A percentile compares a stretch with the other conserved stretches of the same genome.
These are phyloP conservation scores for Aproaerema taeniolella DNA, from an alignment of 2,888 invertebrate genomes.

Conservation along the genomic window DNA sequence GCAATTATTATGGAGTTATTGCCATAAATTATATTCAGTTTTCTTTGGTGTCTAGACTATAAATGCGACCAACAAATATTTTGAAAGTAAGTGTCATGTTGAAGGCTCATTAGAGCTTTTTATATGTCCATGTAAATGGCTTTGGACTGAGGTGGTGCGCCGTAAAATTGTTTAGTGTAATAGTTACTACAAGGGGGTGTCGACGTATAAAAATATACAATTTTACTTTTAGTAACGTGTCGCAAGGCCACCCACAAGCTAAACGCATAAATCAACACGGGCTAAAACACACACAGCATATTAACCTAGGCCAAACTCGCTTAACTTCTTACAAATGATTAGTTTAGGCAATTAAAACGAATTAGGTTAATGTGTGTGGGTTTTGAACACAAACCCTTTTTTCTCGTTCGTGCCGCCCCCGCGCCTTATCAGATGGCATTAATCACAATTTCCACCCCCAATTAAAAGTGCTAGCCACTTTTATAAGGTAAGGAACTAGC, in stretches of 20 bases:
- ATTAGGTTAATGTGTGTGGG: conserved; percentile 75
- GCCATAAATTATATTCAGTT: conserved; percentile 19
- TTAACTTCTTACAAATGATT: conserved; percentile 65
- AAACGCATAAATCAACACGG: conserved; percentile 51
- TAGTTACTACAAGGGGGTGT: conserved; percentile 36
- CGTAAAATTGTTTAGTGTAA: conserved; percentile 31
- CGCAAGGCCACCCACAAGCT: conserved; percentile 38
- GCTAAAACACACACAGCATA: conserved; percentile 42
- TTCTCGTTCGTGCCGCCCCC: conserved; percentile 52
- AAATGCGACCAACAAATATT: background rate
- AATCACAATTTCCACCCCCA: conserved; percentile 75
- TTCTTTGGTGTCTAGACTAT: conserved; percentile 10
- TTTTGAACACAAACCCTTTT: conserved; percentile 53
- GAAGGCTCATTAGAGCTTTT: conserved; percentile 6
- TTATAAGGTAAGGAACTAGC: conserved; percentile 33
- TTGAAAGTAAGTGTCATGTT: conserved; percentile 8
- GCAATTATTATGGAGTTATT: conserved; percentile 20
- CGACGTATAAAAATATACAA: conserved; percentile 39
- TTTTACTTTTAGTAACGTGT: conserved; percentile 42
- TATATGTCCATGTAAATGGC: conserved; percentile 4
- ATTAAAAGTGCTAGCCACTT: conserved; percentile 59
- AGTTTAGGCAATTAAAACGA: conserved; percentile 71
- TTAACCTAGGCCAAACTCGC: conserved; percentile 40
- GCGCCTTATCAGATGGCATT: conserved; percentile 70
- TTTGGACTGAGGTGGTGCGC: conserved; percentile 21